phyloP scores from a whole-genome alignment of 2,888 invertebrate species.

The Diarsia dahlii region DNA sequence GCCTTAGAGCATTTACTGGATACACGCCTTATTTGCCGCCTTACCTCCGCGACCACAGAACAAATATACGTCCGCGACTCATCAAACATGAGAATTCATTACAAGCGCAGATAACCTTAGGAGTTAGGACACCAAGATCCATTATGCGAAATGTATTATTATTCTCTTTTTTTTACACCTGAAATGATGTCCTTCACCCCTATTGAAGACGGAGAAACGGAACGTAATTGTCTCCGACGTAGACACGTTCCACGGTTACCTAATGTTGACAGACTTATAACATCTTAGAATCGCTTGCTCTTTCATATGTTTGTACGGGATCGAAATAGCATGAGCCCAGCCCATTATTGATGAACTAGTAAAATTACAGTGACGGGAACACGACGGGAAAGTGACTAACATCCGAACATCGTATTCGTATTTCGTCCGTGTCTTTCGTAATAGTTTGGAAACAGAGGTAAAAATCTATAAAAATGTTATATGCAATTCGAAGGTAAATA shows the following conservation, averaged over 20 bases:
- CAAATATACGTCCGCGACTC: no score
- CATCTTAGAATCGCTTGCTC: constrained; percentile 5
- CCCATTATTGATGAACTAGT: constrained; percentile 3
- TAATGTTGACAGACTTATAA: background rate
- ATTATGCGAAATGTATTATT: no score
- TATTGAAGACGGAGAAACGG: background rate
- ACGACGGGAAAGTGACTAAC: constrained; percentile 55
- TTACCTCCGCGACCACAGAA: no score
- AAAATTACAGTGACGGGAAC: constrained; percentile 47
- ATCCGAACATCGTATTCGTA: no score
- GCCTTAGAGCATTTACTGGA: no score
- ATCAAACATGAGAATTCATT: no score
- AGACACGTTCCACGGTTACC: constrained; percentile 5
- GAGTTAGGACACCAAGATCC: no score
- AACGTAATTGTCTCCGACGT: constrained; percentile 40
- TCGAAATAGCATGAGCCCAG: constrained; percentile 14
- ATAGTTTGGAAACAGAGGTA: constrained; percentile 72
- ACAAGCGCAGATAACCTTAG: no score
- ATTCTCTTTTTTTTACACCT: no score
- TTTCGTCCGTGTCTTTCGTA: constrained; percentile 75
- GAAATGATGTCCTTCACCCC: background rate
- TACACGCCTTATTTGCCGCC: no score
- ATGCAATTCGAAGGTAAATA: constrained; percentile 71
- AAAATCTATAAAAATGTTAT: constrained; percentile 75
- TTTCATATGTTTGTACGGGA: background rate